Evolutionary conservation across 53 echinoderm and acorn worm genomes (phyloP), one percentile per base, ranked within the genome.

Genomic region (Holothuria scabra): DNA sequence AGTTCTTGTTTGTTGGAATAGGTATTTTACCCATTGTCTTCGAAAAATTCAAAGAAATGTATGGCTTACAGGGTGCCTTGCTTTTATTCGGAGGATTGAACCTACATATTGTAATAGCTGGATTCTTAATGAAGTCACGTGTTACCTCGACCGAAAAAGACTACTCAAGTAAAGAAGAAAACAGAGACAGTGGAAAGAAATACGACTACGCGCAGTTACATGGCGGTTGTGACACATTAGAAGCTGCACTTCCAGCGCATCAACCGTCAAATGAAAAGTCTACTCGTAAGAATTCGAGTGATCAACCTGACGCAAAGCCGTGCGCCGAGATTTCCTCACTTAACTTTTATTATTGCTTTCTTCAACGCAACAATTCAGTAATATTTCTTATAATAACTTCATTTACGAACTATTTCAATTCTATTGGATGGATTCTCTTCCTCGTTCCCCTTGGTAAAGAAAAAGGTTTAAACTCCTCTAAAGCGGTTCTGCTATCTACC

Each of bases 371-470:
- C 72, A 44, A 28, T 10, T 72, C 72, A 25, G 26, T 72, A 8
- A 44, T 72, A 46, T 72, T 72, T 33, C 72, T 72, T 12, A 22
- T 72, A 11, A 4, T 72, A 25, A 46, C 2, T 7, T 9, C 9
- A 46, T 20, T 72, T 22, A 18, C 72, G 22, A 11, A 18, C 16
- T 72, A 48, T 0, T 46, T 72, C 22, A 44, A 8, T 33, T 48
- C 44, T 48, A 48, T 72, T 10, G 72, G 72, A 23, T 72, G 72
- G 72, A 23, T 72, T 48, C 72, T 72, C 9, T 72, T 72, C 24
- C 72, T 72, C 13, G 25, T 72, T 46, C 72, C 72, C 12, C 46
- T 72, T 14, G 72, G 72, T 12, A 72, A 72, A 34, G 72, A 72
- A 21, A 72, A 46, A 72, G 72, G 72, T 46, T 48, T 72, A 1